These are phyloP conservation scores for Saguinus oedipus DNA, from an alignment of 2,797 vertebrate species.

Conservation along the genomic window DNA sequence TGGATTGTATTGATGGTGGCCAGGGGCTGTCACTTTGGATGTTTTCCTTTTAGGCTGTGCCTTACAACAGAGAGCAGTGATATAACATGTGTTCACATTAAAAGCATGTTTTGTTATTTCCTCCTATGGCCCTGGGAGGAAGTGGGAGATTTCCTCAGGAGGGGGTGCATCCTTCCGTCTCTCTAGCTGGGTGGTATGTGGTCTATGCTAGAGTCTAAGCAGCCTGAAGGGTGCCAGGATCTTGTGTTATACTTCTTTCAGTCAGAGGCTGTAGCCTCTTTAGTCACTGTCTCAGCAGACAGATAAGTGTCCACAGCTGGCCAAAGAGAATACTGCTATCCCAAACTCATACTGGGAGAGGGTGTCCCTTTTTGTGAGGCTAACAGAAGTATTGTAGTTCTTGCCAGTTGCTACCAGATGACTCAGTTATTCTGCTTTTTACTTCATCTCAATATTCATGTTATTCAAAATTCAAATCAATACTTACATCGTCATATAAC, in stretches of 20 bases:
- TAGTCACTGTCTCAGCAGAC: not conserved
- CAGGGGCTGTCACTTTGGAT: not conserved
- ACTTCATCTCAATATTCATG: not conserved
- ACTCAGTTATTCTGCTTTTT: not conserved
- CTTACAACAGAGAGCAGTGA: not conserved
- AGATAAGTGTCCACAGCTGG: not conserved
- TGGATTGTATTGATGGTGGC: not conserved
- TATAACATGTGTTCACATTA: not conserved
- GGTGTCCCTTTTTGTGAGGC: not conserved
- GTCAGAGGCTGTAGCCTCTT: not conserved
- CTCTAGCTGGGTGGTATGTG: not conserved
- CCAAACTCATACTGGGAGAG: not conserved
- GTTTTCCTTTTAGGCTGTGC: not conserved
- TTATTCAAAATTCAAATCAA: not conserved
- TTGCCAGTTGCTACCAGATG: not conserved
- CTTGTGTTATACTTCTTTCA: not conserved
- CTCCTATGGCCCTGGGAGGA: accelerated
- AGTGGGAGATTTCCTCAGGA: not conserved
- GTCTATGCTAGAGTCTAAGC: not conserved
- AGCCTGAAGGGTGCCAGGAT: not conserved
- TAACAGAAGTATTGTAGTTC: not conserved
- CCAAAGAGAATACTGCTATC: not conserved
- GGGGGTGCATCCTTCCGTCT: not conserved
- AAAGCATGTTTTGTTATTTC: not conserved
- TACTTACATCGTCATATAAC: not conserved